Base-by-base conservation (phyloP, 2,113 vertebrate species). In the Albula goreensis region DNA sequence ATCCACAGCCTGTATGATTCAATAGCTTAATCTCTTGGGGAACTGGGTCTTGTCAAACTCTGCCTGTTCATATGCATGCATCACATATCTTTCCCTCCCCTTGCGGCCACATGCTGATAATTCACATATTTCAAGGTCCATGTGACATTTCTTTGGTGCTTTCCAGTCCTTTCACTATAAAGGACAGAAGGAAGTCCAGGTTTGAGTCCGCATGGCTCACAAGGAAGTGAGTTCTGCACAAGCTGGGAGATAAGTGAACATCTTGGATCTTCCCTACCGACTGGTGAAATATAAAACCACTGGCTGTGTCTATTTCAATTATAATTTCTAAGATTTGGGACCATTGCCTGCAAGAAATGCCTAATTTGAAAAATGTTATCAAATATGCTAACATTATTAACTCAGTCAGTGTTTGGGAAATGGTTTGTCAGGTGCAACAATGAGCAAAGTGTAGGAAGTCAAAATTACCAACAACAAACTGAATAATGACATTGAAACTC, bases 71-170 rank as follows among this genome's bases (percentile, higher is more conserved):
- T 22, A 74, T 31, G 70, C 70, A 31, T 74, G n/a, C 19, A 74
- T 74, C 22, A 7, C n/a, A 74, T 31, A 74, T 8, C 70, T 74
- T 70, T n/a, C 63, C 15, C 8, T 70, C 31, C 70, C n/a, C 70
- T 74, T 31, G 70, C 31, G 70, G 70, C 70, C 70, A 74, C 70
- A 74, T n/a, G 31, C n/a, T 31, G 70, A 74, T n/a, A 74, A 74
- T 74, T 74, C 70, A 74, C n/a, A 74, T n/a, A 31, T 74, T 31
- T 74, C 70, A 74, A 74, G n/a, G 70, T 31, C 70, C 70, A 31
- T 25, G 70, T 74, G 70, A 74, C 70, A n/a, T 74, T 74, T 74
- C 70, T 74, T 22, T 74, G n/a, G 70, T n/a, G 70, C 70, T 74
- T 31, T 74, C 5, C n/a, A 31, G 4, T 31, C 9, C 70, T 74